These are phyloP conservation scores for Candoia aspera DNA, from an alignment of 2,113 vertebrate genomes.

Conservation along the genomic window DNA sequence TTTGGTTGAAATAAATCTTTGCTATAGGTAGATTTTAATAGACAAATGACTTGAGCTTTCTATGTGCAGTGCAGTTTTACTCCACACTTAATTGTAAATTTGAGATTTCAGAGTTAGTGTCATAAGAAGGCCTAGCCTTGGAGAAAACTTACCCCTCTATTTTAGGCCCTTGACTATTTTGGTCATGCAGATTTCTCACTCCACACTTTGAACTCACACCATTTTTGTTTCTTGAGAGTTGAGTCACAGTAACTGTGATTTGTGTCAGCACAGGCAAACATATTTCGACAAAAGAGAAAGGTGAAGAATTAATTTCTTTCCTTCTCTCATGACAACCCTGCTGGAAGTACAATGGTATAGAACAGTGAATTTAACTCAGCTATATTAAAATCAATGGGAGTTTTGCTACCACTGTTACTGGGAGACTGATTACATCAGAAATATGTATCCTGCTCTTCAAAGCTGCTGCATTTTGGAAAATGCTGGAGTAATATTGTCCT, in stretches of 20 bases:
- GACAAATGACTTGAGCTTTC: background rate
- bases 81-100: background rate
- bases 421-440: background rate
- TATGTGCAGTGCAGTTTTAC: background rate
- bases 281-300: slow-evolving; percentile 15
- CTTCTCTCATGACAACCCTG: background rate
- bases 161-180: slow-evolving; percentile 31
- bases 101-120: background rate
- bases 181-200: slow-evolving; percentile 19
- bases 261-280: slow-evolving; percentile 13
- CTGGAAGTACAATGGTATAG: background rate
- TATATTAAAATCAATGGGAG: background rate
- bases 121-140: background rate
- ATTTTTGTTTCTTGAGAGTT: background rate
- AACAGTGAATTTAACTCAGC: background rate
- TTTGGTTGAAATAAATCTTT: background rate
- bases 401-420: background rate
- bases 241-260: background rate
- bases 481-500: background rate
- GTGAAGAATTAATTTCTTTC: slow-evolving; percentile 14
- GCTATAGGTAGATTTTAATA: background rate
- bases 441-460: background rate
- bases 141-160: slow-evolving; percentile 15
- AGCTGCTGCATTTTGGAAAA: background rate
- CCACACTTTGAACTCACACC: background rate